phyloP scores from a whole-genome alignment of 2,113 vertebrate species.

The Thalassarche chlororhynchos region DNA sequence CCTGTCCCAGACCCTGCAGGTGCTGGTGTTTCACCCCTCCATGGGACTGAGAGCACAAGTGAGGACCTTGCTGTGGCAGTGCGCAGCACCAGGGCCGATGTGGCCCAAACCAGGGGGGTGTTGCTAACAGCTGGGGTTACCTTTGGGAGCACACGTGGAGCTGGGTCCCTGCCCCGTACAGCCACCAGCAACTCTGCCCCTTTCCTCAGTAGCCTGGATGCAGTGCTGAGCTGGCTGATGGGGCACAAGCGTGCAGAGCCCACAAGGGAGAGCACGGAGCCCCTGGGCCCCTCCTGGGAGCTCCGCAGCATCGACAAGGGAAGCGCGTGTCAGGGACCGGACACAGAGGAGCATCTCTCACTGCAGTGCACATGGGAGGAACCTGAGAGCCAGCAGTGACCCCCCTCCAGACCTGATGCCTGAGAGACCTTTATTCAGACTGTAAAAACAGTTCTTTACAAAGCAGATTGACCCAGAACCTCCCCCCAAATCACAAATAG shows the following conservation, averaged over 20 bases:
- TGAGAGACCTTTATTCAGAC: slow-evolving; percentile 41
- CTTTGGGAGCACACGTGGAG: not conserved
- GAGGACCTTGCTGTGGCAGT: not conserved
- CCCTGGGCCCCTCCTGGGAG: not conserved
- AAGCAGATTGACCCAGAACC: not conserved
- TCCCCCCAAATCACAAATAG: not conserved
- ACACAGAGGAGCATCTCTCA: not conserved
- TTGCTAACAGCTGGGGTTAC: not conserved
- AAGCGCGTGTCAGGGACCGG: not conserved
- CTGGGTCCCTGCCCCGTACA: not conserved
- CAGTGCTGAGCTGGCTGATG: accelerated
- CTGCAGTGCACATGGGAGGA: accelerated
- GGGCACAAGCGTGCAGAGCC: not conserved
- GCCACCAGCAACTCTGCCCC: not conserved
- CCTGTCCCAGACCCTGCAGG: not conserved
- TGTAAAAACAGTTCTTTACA: slow-evolving; percentile 15
- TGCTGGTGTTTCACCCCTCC: not conserved
- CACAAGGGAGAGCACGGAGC: not conserved
- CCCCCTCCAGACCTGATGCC: not conserved
- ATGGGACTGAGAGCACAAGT: not conserved
- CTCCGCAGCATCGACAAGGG: not conserved
- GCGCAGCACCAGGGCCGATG: not conserved
- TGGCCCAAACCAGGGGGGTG: too few relatives aligned
- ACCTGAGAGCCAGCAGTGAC: not conserved
- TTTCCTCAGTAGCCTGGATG: not conserved